Evolutionary conservation across 2,888 invertebrate species (phyloP).

Genomic region (Stegophylla sp.): DNA sequence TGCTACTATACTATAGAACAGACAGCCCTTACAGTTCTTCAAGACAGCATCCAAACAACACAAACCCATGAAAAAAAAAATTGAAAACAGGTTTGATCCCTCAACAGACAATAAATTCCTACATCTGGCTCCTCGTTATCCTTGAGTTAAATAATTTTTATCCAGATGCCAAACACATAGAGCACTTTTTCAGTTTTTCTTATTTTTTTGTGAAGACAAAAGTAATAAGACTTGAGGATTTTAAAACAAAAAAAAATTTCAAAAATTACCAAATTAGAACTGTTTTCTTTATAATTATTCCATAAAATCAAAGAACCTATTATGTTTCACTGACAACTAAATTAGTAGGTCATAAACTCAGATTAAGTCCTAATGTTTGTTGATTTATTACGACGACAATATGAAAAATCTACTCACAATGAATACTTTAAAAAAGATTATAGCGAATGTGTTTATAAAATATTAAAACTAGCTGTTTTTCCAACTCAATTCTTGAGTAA

Average conservation of each 20-base stretch:
- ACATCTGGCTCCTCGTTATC: constrained; percentile 38
- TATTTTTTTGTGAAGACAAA: not conserved
- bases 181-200: not conserved
- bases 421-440: constrained; percentile 14
- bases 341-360: constrained; percentile 20
- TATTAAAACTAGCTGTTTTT: not conserved
- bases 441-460: not conserved
- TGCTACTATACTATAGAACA: constrained; percentile 23
- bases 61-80: constrained; percentile 38
- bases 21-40: constrained; percentile 29
- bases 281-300: too few relatives aligned
- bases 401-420: constrained; percentile 23
- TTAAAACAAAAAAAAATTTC: too few relatives aligned
- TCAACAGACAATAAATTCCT: constrained; percentile 17
- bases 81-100: constrained; percentile 57
- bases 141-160: constrained; percentile 3
- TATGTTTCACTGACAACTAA: constrained; percentile 2
- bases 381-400: not conserved
- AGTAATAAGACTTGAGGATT: too few relatives aligned
- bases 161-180: not conserved
- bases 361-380: too few relatives aligned
- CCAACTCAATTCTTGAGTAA: too few relatives aligned
- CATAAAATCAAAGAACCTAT: too few relatives aligned
- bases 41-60: constrained; percentile 5
- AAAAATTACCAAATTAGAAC: too few relatives aligned